phyloP scores from a whole-genome alignment of 2,113 vertebrate species.

The Alligator sinensis region DNA sequence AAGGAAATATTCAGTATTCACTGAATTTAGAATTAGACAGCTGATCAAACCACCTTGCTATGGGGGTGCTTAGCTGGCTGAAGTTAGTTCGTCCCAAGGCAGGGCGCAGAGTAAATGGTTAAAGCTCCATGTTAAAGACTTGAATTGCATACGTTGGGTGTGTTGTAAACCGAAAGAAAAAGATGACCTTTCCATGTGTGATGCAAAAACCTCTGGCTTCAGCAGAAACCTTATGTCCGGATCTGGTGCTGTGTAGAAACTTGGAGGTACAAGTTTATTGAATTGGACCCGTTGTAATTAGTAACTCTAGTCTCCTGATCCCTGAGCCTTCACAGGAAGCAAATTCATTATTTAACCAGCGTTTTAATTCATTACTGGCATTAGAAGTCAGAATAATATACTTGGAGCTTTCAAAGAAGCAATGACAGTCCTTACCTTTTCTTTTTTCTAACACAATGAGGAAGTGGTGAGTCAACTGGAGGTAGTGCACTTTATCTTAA shows the following conservation, averaged over 20 bases:
- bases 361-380: constrained; percentile 67
- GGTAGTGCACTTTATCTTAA: not conserved
- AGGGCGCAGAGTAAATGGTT: not conserved
- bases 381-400: constrained; percentile 32
- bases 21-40: not conserved
- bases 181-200: accelerated
- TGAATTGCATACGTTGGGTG: not conserved
- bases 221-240: not conserved
- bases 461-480: not conserved
- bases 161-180: not conserved
- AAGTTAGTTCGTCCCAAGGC: not conserved
- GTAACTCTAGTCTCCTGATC: constrained; percentile 34
- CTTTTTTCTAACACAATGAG: not conserved
- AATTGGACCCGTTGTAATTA: not conserved
- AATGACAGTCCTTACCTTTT: not conserved
- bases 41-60: not conserved
- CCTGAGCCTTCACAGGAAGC: constrained; percentile 34
- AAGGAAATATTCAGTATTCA: accelerated
- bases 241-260: not conserved
- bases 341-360: constrained; percentile 31
- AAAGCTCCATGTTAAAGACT: not conserved
- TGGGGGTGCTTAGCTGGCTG: not conserved
- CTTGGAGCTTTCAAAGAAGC: not conserved
- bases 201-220: accelerated
- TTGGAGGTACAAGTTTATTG: not conserved